Evolutionary conservation across 2,888 invertebrate species (phyloP).

Genomic region (Lepidocyrtoides sp.): DNA sequence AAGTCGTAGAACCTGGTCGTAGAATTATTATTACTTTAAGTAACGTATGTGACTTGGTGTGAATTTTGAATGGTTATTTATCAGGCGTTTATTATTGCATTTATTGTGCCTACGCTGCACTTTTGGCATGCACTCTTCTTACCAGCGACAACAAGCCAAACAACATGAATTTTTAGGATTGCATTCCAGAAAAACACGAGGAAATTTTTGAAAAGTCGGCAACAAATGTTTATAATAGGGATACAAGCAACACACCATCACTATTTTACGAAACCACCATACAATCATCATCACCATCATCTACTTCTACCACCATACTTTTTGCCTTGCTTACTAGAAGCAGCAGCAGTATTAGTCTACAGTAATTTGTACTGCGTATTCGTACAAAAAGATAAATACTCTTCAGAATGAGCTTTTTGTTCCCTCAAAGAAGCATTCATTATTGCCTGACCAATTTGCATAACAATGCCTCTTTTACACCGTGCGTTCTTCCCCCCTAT

Average conservation of each 20-base stretch:
- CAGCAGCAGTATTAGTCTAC: neutral
- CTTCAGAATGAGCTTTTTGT: constrained; percentile 54
- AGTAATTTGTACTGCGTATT: constrained; percentile 58
- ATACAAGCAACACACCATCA: neutral
- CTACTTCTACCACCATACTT: neutral
- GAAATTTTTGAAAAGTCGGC: constrained; percentile 39
- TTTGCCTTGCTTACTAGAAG: no score
- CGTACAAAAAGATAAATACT: constrained; percentile 61
- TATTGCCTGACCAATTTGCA: constrained; percentile 68
- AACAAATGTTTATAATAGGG: neutral
- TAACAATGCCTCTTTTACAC: constrained; percentile 51
- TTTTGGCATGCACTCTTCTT: constrained; percentile 2
- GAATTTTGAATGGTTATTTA: constrained; percentile 73
- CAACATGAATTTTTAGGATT: constrained; percentile 22
- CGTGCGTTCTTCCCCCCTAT: neutral
- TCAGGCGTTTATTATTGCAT: constrained; percentile 64
- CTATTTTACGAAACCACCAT: neutral
- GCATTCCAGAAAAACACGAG: constrained; percentile 32
- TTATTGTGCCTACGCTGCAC: constrained; percentile 31
- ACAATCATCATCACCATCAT: neutral
- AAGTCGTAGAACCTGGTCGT: no score
- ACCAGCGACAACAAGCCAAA: constrained; percentile 23
- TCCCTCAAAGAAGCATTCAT: constrained; percentile 40
- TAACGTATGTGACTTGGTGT: constrained; percentile 64
- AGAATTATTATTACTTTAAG: neutral